Evolutionary conservation across 92 coral and sea anemone genomes (phyloP).

Genomic region (Epizoanthus stellaris): DNA sequence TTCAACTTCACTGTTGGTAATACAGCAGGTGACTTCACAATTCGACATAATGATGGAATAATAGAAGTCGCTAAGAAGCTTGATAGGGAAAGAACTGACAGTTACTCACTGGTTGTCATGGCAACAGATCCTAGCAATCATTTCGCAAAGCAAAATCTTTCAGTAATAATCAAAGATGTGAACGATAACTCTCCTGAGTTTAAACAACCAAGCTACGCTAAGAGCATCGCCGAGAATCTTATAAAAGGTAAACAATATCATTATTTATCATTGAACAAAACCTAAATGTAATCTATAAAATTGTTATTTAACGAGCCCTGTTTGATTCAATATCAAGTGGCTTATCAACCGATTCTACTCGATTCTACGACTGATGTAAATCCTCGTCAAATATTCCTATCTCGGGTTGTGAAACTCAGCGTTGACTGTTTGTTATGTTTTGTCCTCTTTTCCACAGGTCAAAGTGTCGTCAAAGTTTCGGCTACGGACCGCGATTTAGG

Average conservation of each 20-base stretch:
- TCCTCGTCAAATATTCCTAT: too few relatives aligned
- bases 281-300: too few relatives aligned
- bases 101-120: constrained; percentile 60
- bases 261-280: too few relatives aligned
- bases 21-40: constrained; percentile 56
- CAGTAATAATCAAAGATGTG: constrained; percentile 72
- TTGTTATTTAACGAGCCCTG: too few relatives aligned
- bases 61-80: constrained; percentile 71
- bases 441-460: constrained; percentile 53
- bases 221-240: constrained; percentile 75
- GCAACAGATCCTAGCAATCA: constrained; percentile 80
- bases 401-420: background rate
- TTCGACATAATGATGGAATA: constrained; percentile 61
- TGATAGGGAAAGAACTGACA: constrained; percentile 78
- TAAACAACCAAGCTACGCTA: constrained; percentile 60
- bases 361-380: too few relatives aligned
- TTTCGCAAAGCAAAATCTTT: constrained; percentile 56
- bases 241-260: constrained; percentile 1
- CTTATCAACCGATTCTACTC: too few relatives aligned
- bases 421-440: background rate
- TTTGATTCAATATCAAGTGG: too few relatives aligned
- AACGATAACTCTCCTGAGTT: constrained; percentile 89
- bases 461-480: constrained; percentile 58
- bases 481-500: constrained; percentile 92
- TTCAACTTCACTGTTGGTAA: constrained; percentile 76